phyloP scores from a whole-genome alignment of 2,888 invertebrate species.

The Flabesymbios commensalis region DNA sequence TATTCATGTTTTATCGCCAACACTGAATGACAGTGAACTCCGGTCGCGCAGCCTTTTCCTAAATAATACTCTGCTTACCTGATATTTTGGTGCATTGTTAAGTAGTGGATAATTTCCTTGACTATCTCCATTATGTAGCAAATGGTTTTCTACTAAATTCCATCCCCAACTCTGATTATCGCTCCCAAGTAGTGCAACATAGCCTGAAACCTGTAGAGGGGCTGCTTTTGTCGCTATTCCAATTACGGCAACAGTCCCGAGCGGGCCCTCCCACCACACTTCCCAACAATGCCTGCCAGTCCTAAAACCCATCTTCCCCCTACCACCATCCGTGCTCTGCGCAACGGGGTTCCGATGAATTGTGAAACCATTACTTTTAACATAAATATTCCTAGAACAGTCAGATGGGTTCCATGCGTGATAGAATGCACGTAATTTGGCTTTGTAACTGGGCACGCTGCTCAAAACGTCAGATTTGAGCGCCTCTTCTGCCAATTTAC shows the following conservation, averaged over 20 bases:
- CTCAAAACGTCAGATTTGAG: constrained; percentile 88
- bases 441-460: constrained; percentile 86
- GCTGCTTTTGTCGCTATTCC: constrained; percentile 74
- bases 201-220: constrained; percentile 89
- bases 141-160: constrained; percentile 97
- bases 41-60: too few relatives aligned
- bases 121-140: constrained; percentile 93
- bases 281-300: constrained; percentile 96
- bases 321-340: constrained; percentile 93
- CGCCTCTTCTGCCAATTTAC: constrained; percentile 83
- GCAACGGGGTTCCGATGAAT: constrained; percentile 97
- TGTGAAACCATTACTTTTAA: constrained; percentile 96
- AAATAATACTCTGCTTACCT: constrained; percentile 72
- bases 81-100: constrained; percentile 97
- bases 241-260: constrained; percentile 97
- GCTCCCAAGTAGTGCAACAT: constrained; percentile 90
- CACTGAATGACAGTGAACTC: too few relatives aligned
- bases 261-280: constrained; percentile 96
- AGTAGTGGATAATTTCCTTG: constrained; percentile 91
- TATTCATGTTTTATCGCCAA: too few relatives aligned
- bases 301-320: constrained; percentile 82
- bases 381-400: constrained; percentile 94
- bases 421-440: constrained; percentile 85
- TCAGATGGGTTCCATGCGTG: constrained; percentile 98
- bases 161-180: constrained; percentile 99